Evolutionary conservation across 2,113 vertebrate species (phyloP).

Genomic region (Stigmatopora argus): DNA sequence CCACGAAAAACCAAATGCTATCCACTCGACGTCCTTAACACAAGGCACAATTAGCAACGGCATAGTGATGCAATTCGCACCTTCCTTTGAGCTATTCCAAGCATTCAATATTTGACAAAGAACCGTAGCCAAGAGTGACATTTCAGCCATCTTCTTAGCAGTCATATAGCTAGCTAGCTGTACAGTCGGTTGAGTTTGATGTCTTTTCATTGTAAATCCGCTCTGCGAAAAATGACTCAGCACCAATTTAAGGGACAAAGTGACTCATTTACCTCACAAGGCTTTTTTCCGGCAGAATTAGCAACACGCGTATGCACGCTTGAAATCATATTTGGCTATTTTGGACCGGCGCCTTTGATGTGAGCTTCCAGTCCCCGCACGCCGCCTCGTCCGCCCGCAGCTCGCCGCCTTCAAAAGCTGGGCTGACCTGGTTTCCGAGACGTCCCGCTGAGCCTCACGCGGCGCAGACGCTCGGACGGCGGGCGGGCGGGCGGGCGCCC

Average conservation of each 20-base stretch:
- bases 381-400: slow-evolving; percentile 53
- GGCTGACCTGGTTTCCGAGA: slow-evolving; percentile 61
- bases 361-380: slow-evolving; percentile 48
- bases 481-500: slow-evolving; percentile 44
- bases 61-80: no score
- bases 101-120: no score
- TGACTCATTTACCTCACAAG: slow-evolving; percentile 29
- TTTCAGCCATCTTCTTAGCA: no score
- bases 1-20: no score
- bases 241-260: slow-evolving; percentile 11
- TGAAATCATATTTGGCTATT: slow-evolving; percentile 50
- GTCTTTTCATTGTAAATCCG: neutral
- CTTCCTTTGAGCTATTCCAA: no score
- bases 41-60: no score
- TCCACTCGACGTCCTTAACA: no score
- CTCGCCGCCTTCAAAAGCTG: slow-evolving; percentile 59
- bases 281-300: slow-evolving; percentile 19
- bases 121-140: no score
- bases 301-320: slow-evolving; percentile 11
- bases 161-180: no score
- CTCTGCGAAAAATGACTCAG: slow-evolving; percentile 11
- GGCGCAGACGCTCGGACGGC: slow-evolving; percentile 57
- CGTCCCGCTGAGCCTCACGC: slow-evolving; percentile 51
- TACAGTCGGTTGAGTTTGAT: no score
- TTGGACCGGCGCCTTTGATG: slow-evolving; percentile 54